A percentile compares a stretch with the other conserved stretches of the same genome.
Evolutionary conservation across 2,797 vertebrate genomes (phyloP).

Genomic region (Numenius phaeopus): DNA sequence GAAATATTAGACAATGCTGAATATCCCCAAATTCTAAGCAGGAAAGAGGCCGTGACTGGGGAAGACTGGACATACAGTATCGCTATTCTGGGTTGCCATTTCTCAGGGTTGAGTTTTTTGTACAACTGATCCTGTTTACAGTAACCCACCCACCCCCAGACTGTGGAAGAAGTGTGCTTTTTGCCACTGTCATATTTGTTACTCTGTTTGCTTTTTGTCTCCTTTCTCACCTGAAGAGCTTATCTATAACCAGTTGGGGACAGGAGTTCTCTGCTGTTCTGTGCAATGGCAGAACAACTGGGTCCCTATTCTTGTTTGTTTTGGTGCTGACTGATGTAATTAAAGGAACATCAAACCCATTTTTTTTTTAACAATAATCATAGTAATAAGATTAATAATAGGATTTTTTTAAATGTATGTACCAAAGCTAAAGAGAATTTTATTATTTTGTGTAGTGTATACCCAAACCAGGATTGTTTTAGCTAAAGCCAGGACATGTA

Average conservation of each 20-base stretch:
- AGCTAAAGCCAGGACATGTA: neutral
- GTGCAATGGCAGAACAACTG: neutral
- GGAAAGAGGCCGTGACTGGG: neutral
- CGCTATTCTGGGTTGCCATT: neutral
- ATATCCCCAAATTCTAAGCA: constrained; percentile 14
- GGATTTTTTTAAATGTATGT: neutral
- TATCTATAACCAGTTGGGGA: neutral
- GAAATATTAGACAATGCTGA: constrained; percentile 29
- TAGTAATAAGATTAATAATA: neutral
- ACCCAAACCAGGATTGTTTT: neutral
- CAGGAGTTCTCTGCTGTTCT: neutral
- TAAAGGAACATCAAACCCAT: neutral
- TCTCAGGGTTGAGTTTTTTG: neutral
- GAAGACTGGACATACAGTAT: neutral
- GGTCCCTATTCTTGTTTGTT: neutral
- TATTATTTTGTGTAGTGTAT: neutral
- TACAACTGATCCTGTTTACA: neutral
- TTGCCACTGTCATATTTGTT: neutral
- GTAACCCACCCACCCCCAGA: neutral
- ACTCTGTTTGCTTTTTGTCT: neutral
- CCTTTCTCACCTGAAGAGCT: neutral
- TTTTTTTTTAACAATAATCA: neutral
- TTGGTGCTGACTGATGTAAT: neutral
- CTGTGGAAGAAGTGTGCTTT: neutral
- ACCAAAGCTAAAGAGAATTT: neutral